Percentiles rank a stretch among this genome's conserved stretches.
These are phyloP conservation scores for Oasisia sp. DNA, from an alignment of 2,888 invertebrate species.

Conservation along the genomic window DNA sequence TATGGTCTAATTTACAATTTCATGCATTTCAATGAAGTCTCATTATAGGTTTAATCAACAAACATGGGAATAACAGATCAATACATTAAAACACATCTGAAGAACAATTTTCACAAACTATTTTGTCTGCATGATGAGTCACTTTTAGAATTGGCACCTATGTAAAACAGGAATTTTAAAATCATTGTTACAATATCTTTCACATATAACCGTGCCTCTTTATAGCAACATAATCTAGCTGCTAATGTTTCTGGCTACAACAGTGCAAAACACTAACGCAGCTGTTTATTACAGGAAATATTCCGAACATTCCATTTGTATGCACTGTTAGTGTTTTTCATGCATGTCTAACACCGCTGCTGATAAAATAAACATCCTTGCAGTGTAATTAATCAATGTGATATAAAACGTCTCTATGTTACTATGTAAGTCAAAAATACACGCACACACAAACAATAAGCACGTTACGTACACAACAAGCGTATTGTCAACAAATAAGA, in stretches of 20 bases:
- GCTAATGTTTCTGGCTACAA: background rate
- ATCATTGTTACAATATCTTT: background rate
- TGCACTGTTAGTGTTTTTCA: background rate
- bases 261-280: background rate
- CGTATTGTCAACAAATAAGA: background rate
- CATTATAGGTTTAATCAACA: too few relatives aligned
- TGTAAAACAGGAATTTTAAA: background rate
- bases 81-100: too few relatives aligned
- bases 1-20: too few relatives aligned
- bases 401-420: background rate
- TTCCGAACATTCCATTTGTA: background rate
- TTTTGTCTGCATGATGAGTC: too few relatives aligned
- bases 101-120: too few relatives aligned
- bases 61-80: too few relatives aligned
- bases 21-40: too few relatives aligned
- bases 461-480: background rate
- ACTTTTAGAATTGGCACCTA: too few relatives aligned
- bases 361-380: background rate
- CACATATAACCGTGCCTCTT: background rate
- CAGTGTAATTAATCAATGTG: background rate
- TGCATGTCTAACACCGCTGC: background rate
- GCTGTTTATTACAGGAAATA: background rate
- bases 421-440: background rate
- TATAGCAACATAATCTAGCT: background rate
- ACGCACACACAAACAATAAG: background rate